Base-by-base conservation (phyloP, 2,113 vertebrate genomes). In the Rhinolophus sinicus region DNA sequence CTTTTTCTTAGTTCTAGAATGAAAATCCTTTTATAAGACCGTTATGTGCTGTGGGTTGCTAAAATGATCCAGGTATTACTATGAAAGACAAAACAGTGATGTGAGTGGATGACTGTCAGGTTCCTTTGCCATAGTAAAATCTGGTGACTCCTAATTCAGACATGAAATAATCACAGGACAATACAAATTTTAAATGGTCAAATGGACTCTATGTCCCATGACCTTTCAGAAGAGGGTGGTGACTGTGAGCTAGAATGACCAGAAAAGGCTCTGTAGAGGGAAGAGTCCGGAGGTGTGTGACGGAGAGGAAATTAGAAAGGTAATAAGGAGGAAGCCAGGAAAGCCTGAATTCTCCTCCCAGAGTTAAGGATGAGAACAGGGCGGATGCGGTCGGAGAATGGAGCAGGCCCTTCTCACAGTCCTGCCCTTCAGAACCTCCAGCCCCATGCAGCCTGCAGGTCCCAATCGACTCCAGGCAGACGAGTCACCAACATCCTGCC, bases 21-120 rank as follows among this genome's bases (percentile, higher is more conserved):
- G 47, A 81, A 72, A 96, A 64, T 76, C 88, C 40, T 24, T 9
- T 21, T 73, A 33, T 30, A 33, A 64, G 72, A 13, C 35, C 73
- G 69, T 35, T 30, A 10, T 56, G 19, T 47, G 72, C 47, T 47
- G 22, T 38, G 65, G 40, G 62, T 72, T 83, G 19, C 72, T 90
- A 30, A n/a, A 91, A 93, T 69, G 80, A 78, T 40, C 62, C 67
- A 75, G 65, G 65, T 21, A 35, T 58, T 83, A 64, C 54, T 50
- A 26, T 50, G 86, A 93, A 65, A 89, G 62, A 62, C 65, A 85
- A 78, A 91, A 93, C 54, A 84, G 54, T 78, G 28, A 84, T 82
- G 65, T 44, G 73, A 85, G 28, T 44, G 50, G 24, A 77, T 86
- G 72, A 78, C 65, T 50, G n/a, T 83, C 4, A 0, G n/a, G n/a